Evolutionary conservation across 2,888 invertebrate genomes (phyloP), one percentile per base, ranked within the genome.

Genomic region (Megamerina dolium): DNA sequence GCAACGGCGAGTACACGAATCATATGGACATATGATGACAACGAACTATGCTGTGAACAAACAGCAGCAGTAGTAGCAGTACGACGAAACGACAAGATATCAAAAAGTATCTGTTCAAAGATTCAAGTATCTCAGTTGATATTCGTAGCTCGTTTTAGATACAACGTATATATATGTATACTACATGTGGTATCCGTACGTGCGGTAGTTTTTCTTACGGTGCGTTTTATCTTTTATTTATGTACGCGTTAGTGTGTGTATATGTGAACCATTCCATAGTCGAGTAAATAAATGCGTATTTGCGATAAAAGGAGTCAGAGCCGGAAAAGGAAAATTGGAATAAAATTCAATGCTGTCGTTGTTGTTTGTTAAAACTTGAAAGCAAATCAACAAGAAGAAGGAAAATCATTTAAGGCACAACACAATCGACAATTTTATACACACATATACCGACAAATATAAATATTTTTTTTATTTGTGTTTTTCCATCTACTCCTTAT

Each of bases 101-200:
- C 45, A 51, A 50, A 45, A 56, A 51, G 51, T 56, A 48, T 50
- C 51, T 49, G 52, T 46, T 50, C 40, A 51, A 46, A 54, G 55
- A 52, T 53, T 48, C 54, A 40, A 52, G 51, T 56, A 54, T 56
- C 55, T 59, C 51, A 59, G 58, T 60, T 60, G 45, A 52, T 52
- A 53, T 53, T 52, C 52, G 57, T 56, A 52, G 51, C 53, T 53
- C 56, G 54, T 53, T 51, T 54, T 51, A 48, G 52, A 52, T 53
- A 52, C 50, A 55, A 53, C 53, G 46, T 43, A 29, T 23, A 4
- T 31, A 13, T 3, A 16, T 16, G 31, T n/a, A 10, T 10, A 16
- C 31, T 9, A 32, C 37, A 14, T 32, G 31, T 37, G 37, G n/a
- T n/a, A n/a, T n/a, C n/a, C n/a, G n/a, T n/a, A n/a, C n/a, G n/a